These are phyloP conservation scores for Meandrina meandrites DNA, from an alignment of 92 coral and sea anemone species.

Conservation along the genomic window DNA sequence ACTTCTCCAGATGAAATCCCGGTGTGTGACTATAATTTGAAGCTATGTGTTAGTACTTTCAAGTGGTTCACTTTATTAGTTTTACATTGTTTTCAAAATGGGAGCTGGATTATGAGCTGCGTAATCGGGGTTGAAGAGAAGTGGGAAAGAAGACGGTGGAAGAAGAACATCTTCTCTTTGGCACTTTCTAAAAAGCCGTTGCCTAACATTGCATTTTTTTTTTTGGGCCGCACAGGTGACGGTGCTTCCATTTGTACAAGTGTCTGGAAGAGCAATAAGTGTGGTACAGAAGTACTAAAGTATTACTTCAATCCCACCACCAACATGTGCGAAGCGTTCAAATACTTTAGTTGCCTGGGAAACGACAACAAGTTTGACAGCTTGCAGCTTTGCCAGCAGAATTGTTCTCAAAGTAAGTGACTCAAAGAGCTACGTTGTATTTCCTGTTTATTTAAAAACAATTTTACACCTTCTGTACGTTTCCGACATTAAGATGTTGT, in stretches of 20 bases:
- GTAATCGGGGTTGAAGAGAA: not conserved
- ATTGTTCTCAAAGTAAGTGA: constrained; percentile 52
- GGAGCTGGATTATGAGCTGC: not conserved
- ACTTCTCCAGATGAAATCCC: not conserved
- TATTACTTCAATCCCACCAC: constrained; percentile 66
- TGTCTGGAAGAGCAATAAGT: constrained; percentile 77
- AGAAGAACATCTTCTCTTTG: not conserved
- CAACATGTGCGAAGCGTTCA: constrained; percentile 61
- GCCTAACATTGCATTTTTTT: not conserved
- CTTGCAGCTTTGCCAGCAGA: constrained; percentile 52
- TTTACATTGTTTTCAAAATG: not conserved
- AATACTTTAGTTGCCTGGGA: constrained; percentile 82
- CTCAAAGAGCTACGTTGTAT: not conserved
- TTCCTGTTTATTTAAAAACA: not conserved
- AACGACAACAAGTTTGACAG: constrained; percentile 75
- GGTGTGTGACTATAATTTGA: not conserved
- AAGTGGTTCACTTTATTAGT: too few species aligned
- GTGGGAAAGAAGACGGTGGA: not conserved
- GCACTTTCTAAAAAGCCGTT: not conserved
- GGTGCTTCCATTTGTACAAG: constrained; percentile 48
- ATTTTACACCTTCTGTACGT: not conserved
- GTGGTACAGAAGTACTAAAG: constrained; percentile 61
- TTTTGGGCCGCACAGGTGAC: constrained; percentile 20
- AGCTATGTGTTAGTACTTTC: not conserved
- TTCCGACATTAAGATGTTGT: not conserved